These are phyloP conservation scores for Latrodectus geometricus DNA, from an alignment of 1,140 invertebrate species.

Conservation along the genomic window DNA sequence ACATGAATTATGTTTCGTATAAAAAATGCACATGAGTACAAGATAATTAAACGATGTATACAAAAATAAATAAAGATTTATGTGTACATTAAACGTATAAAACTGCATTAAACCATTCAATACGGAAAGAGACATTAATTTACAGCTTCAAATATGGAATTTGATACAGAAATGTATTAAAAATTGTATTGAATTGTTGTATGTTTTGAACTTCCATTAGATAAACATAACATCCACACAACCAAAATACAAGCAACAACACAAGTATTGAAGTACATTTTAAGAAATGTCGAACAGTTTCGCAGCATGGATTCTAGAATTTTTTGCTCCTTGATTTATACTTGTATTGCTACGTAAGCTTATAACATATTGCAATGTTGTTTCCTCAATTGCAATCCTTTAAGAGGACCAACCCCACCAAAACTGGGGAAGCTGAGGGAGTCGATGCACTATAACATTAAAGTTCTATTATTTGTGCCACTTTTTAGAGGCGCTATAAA, in stretches of 20 bases:
- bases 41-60: no score
- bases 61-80: no score
- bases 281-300: neutral
- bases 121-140: no score
- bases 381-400: slow-evolving; percentile 52
- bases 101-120: no score
- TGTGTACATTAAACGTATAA: no score
- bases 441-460: slow-evolving; percentile 61
- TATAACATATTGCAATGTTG: slow-evolving; percentile 44
- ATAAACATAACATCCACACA: slow-evolving; percentile 13
- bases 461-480: slow-evolving; percentile 45
- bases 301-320: neutral
- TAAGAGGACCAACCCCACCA: slow-evolving; percentile 57
- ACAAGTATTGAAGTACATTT: neutral
- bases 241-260: slow-evolving; percentile 45
- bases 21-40: no score
- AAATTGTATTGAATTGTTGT: no score
- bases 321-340: neutral
- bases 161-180: no score
- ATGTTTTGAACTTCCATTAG: no score
- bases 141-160: no score
- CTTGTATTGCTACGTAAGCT: neutral
- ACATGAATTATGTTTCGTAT: no score
- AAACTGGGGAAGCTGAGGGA: slow-evolving; percentile 58
- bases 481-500: neutral